Evolutionary conservation across 2,888 invertebrate species (phyloP), one percentile per base, ranked within the genome.

Genomic region (Ophioninae sp.): DNA sequence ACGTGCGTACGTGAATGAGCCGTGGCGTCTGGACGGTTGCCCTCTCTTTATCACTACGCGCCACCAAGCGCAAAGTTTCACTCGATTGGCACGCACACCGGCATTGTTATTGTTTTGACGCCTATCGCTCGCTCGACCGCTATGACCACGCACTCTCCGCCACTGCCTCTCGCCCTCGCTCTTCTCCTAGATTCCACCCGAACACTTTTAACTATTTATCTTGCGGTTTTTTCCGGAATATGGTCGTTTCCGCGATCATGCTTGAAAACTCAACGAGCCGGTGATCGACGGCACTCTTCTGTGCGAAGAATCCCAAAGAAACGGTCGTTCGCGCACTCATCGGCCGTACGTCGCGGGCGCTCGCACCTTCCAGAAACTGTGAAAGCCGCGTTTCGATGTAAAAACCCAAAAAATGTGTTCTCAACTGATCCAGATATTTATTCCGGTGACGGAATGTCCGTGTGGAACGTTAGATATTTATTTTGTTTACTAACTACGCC

Each of bases 91-190:
- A 81, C 79, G 81, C 81, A 84, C 84, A 82, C 81, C 84, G 81
- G 84, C 82, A 82, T 84, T 84, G 84, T 84, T 84, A 79, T 84
- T 84, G 84, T 84, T 84, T 84, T 84, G 81, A 84, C 81, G 81
- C 78, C 85, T 77, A 82, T 74, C 85, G 69, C 70, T 68, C 81
- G 81, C 77, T 56, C 61, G 37, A 78, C 82, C 23, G 50, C 13
- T 17, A 17, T 17, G 50, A 50, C 50, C 13, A 50, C 70, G 44
- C 80, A 64, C 8, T 41, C 21, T 68, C 72, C 57, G 62, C 23
- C 10, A 44, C 70, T 57, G 44, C 75, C 21, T 20, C 37, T 78
- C n/a, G 50, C 20, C 78, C 56, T 64, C 50, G 20, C 70, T 64
- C 13, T 37, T 69, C 69, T 73, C 62, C 21, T 44, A 23, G 61